Evolutionary conservation across 2,888 invertebrate genomes (phyloP).

Genomic region (Drosophila recens): DNA sequence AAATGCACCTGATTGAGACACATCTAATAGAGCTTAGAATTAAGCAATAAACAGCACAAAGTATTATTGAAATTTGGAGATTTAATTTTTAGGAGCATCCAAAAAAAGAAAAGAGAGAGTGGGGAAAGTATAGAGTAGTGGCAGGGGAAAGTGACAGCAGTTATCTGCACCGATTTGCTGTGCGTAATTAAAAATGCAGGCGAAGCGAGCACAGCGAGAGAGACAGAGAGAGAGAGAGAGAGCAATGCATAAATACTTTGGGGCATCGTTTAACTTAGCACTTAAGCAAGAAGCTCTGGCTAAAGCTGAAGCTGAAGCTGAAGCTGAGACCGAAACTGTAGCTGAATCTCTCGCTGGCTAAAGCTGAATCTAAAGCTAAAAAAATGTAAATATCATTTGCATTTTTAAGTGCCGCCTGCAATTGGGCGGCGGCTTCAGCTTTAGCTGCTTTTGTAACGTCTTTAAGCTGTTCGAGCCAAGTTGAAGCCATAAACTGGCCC

Average conservation of each 20-base stretch:
- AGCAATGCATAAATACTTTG: slow-evolving; percentile 56
- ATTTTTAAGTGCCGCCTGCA: slow-evolving; percentile 72
- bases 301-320: slow-evolving; percentile 21
- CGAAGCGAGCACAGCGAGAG: slow-evolving; percentile 38
- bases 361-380: slow-evolving; percentile 45
- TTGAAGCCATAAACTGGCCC: slow-evolving; percentile 73
- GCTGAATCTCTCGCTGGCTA: slow-evolving; percentile 1
- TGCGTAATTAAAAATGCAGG: slow-evolving; percentile 78
- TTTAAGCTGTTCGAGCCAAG: slow-evolving; percentile 57
- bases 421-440: slow-evolving; percentile 31
- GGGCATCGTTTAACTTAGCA: slow-evolving; percentile 76
- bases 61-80: slow-evolving; percentile 5
- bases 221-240: not conserved
- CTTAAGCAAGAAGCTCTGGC: slow-evolving; percentile 57
- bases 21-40: not conserved
- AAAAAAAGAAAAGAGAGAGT: not conserved
- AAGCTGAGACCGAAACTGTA: slow-evolving; percentile 1
- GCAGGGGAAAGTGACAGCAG: slow-evolving; percentile 27
- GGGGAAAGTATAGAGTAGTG: not conserved
- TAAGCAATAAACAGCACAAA: not conserved
- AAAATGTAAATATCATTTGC: slow-evolving; percentile 73
- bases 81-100: slow-evolving; percentile 1
- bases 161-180: slow-evolving; percentile 68
- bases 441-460: slow-evolving; percentile 28
- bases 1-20: not conserved